These are phyloP conservation scores for Arion vulgaris DNA, from an alignment of 1,140 invertebrate species.

Conservation along the genomic window DNA sequence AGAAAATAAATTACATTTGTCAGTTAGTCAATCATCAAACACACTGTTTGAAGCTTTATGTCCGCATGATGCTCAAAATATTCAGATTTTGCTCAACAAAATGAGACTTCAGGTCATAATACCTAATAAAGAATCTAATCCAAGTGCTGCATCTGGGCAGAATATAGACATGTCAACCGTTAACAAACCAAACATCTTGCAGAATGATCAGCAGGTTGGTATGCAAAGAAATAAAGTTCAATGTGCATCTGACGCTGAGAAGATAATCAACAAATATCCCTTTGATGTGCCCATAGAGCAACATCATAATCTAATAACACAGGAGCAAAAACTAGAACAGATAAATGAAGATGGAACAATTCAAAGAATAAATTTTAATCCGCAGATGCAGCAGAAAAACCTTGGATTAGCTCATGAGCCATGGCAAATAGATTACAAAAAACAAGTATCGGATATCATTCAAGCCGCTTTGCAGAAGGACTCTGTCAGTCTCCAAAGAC, in stretches of 20 bases:
- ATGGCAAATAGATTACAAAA: constrained; percentile 44
- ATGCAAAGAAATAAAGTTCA: background rate
- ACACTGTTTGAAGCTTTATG: constrained; percentile 7
- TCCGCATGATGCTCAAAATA: background rate
- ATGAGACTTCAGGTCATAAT: background rate
- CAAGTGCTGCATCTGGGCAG: background rate
- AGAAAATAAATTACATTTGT: background rate
- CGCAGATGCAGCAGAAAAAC: background rate
- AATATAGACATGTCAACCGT: background rate
- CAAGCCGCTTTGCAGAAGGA: constrained; percentile 13
- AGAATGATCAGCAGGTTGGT: background rate
- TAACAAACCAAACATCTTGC: background rate
- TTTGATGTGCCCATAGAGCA: background rate
- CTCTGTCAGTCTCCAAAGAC: background rate
- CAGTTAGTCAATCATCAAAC: background rate
- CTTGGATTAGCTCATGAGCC: background rate
- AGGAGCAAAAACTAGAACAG: background rate
- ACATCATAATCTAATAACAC: background rate
- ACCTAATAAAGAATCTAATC: too few relatives aligned
- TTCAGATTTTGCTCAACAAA: constrained; percentile 8
- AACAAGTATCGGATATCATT: constrained; percentile 2
- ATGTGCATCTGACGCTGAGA: background rate
- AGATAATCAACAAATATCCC: background rate
- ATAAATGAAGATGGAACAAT: background rate
- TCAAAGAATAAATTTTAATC: background rate